Evolutionary conservation across 2,888 invertebrate genomes (phyloP), one percentile per base, ranked within the genome.

Genomic region (Zonitis immaculata): DNA sequence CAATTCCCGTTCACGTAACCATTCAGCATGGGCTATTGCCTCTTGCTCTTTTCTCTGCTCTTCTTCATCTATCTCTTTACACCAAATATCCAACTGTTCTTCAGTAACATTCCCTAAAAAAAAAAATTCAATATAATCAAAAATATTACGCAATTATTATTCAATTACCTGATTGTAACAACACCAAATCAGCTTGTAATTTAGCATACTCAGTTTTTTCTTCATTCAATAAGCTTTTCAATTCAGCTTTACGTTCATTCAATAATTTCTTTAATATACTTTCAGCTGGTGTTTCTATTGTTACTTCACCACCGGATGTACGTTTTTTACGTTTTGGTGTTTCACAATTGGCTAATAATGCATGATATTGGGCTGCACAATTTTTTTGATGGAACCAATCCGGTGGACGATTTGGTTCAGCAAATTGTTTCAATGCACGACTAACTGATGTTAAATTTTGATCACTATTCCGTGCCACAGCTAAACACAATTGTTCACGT

Each of bases 361-460:
- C 84, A 11, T 88, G 87, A 75, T 95, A 96, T 68, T 95, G 95
- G 0, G 90, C 84, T 0, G 94, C 94, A 77, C 95, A 95, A 62
- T 87, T 87, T 74, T 89, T 90, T 70, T 91, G 92, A 0, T 92
- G 92, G 71, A 93, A 95, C 93, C 91, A 95, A 69, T 90, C 95
- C 0, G 80, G 76, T 0, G 88, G 90, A 52, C 91, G 78, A 63
- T 85, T 86, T 42, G 87, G 79, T 63, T 91, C 91, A 11, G 85
- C 85, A 61, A 88, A 86, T 11, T 88, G 83, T 77, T 89, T 89
- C 8, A 94, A 74, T 0, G 88, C 83, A 32, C 91, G 78, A 44
- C 91, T 91, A 1, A 93, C 92, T 0, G 91, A 87, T 80, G 91
- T 86, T 94, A 94, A 93, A 75, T 95, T 91, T 73, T 92, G 92